These are phyloP conservation scores for Mastacembelus armatus DNA, from an alignment of 2,797 vertebrate species.

Conservation along the genomic window DNA sequence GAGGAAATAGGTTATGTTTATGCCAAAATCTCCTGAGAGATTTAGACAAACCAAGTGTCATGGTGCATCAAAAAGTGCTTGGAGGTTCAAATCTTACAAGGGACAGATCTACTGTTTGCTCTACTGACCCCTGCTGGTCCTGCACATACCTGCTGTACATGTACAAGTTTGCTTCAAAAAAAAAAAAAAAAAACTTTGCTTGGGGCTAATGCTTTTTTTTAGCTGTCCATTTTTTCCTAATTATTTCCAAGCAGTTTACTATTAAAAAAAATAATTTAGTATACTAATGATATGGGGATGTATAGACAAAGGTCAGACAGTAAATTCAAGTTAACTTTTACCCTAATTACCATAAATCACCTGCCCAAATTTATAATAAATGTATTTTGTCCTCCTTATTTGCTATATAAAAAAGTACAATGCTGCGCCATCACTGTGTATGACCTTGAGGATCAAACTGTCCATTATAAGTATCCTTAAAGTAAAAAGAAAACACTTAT, in stretches of 20 bases:
- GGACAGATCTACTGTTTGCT: slow-evolving; percentile 21
- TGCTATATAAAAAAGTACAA: background rate
- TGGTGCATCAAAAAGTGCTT: background rate
- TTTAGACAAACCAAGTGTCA: background rate
- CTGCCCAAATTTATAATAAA: too few relatives aligned
- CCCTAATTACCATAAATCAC: too few relatives aligned
- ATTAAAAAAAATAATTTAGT: too few relatives aligned
- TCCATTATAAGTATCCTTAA: too few relatives aligned
- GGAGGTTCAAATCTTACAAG: slow-evolving; percentile 2
- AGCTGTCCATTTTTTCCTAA: too few relatives aligned
- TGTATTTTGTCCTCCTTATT: background rate
- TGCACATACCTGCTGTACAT: slow-evolving; percentile 10
- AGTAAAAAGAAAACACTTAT: too few relatives aligned
- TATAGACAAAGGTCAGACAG: too few relatives aligned
- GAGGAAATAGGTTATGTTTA: slow-evolving; percentile 1
- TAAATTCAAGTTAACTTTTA: too few relatives aligned
- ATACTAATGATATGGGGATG: too few relatives aligned
- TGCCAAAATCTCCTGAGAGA: background rate
- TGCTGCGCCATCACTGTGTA: background rate
- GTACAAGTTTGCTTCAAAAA: background rate
- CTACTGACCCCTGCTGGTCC: slow-evolving; percentile 66
- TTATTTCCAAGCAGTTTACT: too few relatives aligned
- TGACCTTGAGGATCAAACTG: background rate
- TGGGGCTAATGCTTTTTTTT: too few relatives aligned
- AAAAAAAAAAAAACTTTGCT: too few relatives aligned